Conservation (phyloP, 2,797 vertebrate species). For the Neoniphon sammara region DNA sequence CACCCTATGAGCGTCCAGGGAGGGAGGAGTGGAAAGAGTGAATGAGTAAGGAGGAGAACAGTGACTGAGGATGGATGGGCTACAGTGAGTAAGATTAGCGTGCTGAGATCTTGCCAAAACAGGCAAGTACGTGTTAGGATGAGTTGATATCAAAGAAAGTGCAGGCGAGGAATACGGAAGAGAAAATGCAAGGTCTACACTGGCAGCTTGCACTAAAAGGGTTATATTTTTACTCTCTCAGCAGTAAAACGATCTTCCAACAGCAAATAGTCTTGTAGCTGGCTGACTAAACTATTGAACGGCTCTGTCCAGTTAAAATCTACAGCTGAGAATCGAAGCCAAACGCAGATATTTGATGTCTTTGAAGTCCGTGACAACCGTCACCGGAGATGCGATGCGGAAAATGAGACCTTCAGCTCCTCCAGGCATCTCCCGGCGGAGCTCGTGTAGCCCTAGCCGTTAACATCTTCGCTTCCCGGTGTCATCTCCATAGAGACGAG, state of each 20-base stretch:
- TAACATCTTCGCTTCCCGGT: constrained; percentile 16
- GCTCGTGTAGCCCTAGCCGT: neutral
- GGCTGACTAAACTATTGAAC: constrained; percentile 43
- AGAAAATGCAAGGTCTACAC: constrained; percentile 21
- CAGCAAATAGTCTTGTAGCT: constrained; percentile 37
- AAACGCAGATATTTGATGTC: constrained; percentile 36
- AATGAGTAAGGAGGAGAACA: constrained; percentile 63
- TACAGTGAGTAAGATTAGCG: constrained; percentile 58
- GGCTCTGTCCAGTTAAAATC: constrained; percentile 50
- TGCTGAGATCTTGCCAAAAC: constrained; percentile 53
- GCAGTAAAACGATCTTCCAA: constrained; percentile 46
- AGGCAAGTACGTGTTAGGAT: constrained; percentile 38
- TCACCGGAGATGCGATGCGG: constrained; percentile 53
- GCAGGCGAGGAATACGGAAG: constrained; percentile 16
- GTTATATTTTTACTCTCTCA: constrained; percentile 33
- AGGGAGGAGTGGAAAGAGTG: constrained; percentile 48
- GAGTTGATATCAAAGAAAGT: constrained; percentile 33
- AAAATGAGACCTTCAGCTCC: constrained; percentile 46
- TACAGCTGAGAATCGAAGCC: constrained; percentile 40
- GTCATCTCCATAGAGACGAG: constrained; percentile 25
- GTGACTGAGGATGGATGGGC: constrained; percentile 56
- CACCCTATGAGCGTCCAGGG: constrained; percentile 46
- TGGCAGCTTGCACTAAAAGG: constrained; percentile 27
- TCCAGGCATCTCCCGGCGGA: constrained; percentile 33
- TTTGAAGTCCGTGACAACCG: constrained; percentile 52